These are phyloP conservation scores for Hedychridium roseum DNA, from an alignment of 2,888 invertebrate genomes.

Conservation along the genomic window DNA sequence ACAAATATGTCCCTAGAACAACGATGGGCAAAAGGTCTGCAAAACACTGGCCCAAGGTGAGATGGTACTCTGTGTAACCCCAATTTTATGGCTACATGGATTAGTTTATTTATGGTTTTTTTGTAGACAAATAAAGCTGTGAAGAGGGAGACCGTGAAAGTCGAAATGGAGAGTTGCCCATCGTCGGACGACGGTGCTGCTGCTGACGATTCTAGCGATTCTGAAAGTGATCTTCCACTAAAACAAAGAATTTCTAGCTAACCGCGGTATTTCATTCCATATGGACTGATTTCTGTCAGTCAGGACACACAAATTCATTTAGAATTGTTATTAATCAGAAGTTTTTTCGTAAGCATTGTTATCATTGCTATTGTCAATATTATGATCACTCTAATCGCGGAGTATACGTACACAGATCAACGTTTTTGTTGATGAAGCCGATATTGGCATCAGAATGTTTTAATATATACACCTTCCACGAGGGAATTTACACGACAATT, in stretches of 20 bases:
- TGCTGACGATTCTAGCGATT: conserved; percentile 46
- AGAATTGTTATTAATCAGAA: background rate
- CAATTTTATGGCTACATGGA: background rate
- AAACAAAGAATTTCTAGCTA: conserved; percentile 46
- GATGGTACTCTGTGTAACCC: background rate
- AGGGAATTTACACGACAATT: no score
- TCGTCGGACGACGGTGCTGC: conserved; percentile 35
- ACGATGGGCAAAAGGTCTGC: conserved; percentile 33
- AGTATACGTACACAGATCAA: no score
- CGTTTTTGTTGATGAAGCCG: no score
- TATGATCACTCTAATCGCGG: no score
- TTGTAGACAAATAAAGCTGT: conserved; percentile 30
- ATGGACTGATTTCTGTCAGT: conserved; percentile 3
- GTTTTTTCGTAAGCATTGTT: no score
- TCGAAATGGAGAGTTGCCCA: conserved; percentile 22
- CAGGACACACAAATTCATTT: background rate
- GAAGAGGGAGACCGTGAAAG: conserved; percentile 20
- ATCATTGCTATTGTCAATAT: background rate
- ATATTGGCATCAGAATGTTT: no score
- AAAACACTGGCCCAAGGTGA: conserved; percentile 42
- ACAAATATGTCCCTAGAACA: conserved; percentile 49
- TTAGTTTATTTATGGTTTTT: background rate
- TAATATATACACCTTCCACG: no score
- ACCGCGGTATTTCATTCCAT: conserved; percentile 28
- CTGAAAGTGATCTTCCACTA: conserved; percentile 53